Evolutionary conservation across 92 coral and sea anemone genomes (phyloP).

Genomic region (Muricea muricata): DNA sequence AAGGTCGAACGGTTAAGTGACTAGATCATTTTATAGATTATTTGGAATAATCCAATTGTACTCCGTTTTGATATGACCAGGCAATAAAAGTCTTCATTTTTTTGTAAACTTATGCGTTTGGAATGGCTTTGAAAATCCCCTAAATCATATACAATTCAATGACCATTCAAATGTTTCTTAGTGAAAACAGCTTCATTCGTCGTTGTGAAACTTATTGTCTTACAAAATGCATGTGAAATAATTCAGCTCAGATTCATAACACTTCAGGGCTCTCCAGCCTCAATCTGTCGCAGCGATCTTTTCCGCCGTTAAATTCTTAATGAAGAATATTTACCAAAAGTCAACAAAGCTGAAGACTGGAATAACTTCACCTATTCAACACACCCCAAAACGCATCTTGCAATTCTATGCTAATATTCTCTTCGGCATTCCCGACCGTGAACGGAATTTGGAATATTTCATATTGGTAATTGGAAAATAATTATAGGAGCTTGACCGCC

Average conservation of each 20-base stretch:
- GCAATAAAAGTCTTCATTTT: too few species aligned
- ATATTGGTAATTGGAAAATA: background rate
- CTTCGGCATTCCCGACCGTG: background rate
- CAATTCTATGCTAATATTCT: background rate
- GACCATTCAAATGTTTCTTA: too few species aligned
- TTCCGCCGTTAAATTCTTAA: background rate
- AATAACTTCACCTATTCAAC: background rate
- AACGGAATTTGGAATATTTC: background rate
- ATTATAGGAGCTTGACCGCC: background rate
- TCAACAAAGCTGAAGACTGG: background rate
- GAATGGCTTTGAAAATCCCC: too few species aligned
- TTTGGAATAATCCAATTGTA: too few species aligned
- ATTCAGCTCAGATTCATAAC: background rate
- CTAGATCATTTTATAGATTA: too few species aligned
- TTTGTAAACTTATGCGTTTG: too few species aligned
- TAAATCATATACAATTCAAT: too few species aligned
- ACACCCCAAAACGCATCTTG: background rate
- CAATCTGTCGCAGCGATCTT: background rate
- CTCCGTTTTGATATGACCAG: too few species aligned
- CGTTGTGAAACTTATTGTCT: background rate
- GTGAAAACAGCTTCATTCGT: too few species aligned
- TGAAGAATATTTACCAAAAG: background rate
- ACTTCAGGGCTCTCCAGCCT: too few species aligned
- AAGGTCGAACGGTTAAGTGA: too few species aligned
- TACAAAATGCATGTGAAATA: background rate